Evolutionary conservation across 1,140 invertebrate genomes (phyloP), one percentile per base, ranked within the genome.

Genomic region (Sycophaga agraensis): DNA sequence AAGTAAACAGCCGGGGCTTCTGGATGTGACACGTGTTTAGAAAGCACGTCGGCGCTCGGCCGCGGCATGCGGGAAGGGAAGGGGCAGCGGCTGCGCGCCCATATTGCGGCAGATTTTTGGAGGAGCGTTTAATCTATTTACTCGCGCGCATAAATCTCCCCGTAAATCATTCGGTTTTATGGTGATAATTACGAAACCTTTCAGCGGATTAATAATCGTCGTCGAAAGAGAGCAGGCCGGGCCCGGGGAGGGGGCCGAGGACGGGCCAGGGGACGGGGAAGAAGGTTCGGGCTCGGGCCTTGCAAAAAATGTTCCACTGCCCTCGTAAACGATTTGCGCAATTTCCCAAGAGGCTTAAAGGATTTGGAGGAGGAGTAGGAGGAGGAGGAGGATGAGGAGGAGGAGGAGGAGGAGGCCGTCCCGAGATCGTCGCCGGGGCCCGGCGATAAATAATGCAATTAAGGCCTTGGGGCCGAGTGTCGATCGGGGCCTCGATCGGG

Each of bases 391-490:
- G 46, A 49, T 2, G 46, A 34, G 9, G 28, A 14, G 6, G 22
- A 7, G 19, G 21, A 21, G 9, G 43, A 49, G 6, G 65, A 42
- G 56, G 53, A 48, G 53, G 43, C n/a, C n/a, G n/a, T n/a, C 39
- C 66, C 70, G 67, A 37, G 19, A 14, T 5, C 28, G 28, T 31
- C 28, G 28, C 11, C 64, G 65, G 45, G 24, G 28, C 45, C 42
- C 45, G 11, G 58, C 48, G 64, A 71, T 73, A 74, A 72, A 70
- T 72, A 70, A 60, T 34, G 67, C 61, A 72, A 73, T 73, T 73
- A 72, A 73, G 67, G 24, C 45, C 53, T 60, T 55, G 35, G 55
- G 35, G 6, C 59, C 28, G 28, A 4, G 53, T 42, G 63, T 65
- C 66, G 67, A 66, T 72, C 69, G 67, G 70, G 67, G 56, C 56